Base-by-base conservation (phyloP, 2,797 vertebrate genomes). In the Podargus strigoides region DNA sequence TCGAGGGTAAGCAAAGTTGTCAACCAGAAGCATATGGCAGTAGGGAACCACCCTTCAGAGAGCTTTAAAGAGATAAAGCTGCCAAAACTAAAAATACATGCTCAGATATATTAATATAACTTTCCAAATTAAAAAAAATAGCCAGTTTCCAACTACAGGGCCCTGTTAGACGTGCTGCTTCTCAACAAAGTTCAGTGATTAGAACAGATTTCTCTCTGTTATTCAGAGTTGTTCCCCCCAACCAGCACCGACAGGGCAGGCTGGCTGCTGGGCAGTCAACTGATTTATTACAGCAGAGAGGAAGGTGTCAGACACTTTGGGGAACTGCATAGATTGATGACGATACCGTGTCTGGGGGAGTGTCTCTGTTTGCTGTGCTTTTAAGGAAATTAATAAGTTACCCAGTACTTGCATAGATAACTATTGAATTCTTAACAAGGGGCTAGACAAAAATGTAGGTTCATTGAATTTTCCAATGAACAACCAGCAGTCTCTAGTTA, bases 361-460 rank as follows among this genome's bases (percentile, higher is more conserved):
- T 12, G 39, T 59, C 44, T 67, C 37, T 87, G 24, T 75, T 73
- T 69, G 78, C 50, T 46, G 2, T 47, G 36, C 34, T 78, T 78
- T 88, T 27, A 52, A 62, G 77, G 55, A 92, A 82, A 74, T 34
- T 16, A 50, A 0, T 46, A 46, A 70, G 39, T 64, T 19, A 12
- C 4, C 8, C 13, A 22, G 49, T 63, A 22, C 27, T 92, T 0
- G 0, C 21, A 10, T 5, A 52, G 68, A 6, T 80, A 63, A 53
- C 28, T 75, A 7, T 3, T 77, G 37, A 75, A 60, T 47, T 78
- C 19, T 62, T 84, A 94, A 55, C 12, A 53, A 81, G 32, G 26
- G 39, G 15, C 24, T 49, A 20, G 50, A 63, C 32, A 55, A 66
- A 32, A 75, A 80, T 7, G 22, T 80, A 23, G 12, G 3, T 77